Conservation (phyloP, 2,797 vertebrate species). For the Alfaro cultratus region DNA sequence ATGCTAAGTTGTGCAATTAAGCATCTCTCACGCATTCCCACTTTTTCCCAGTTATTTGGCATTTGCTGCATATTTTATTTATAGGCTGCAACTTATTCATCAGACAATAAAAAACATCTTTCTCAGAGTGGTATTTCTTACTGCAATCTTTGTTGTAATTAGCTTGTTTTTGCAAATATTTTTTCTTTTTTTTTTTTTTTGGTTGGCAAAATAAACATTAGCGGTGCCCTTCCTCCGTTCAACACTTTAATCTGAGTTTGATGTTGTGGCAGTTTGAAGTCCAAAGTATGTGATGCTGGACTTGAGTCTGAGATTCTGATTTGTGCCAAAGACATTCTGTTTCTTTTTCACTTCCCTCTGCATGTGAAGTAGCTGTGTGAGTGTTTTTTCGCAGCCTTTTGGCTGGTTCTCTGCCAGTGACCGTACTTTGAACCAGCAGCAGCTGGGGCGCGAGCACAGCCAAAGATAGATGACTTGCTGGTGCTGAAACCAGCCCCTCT, state of each 20-base stretch:
- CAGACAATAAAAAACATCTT: neutral
- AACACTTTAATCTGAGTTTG: neutral
- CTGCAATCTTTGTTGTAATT: neutral
- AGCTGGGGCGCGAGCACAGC: constrained; percentile 78
- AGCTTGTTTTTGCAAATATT: neutral
- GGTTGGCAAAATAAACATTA: constrained; percentile 24
- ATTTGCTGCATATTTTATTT: constrained; percentile 5
- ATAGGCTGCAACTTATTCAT: neutral
- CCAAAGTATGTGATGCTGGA: constrained; percentile 34
- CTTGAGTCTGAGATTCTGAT: constrained; percentile 22
- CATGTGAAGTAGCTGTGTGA: constrained; percentile 65
- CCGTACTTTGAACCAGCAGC: constrained; percentile 87
- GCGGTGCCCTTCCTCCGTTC: neutral
- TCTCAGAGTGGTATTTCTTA: neutral
- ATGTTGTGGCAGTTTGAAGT: constrained; percentile 10
- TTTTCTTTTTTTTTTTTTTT: neutral
- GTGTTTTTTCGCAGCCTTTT: constrained; percentile 67
- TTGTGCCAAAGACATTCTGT: constrained; percentile 73
- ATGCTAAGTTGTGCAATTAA: constrained; percentile 1
- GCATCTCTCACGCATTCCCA: constrained; percentile 26
- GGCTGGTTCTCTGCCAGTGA: constrained; percentile 81
- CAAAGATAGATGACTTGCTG: constrained; percentile 77
- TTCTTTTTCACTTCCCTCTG: constrained; percentile 57
- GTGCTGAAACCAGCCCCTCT: constrained; percentile 45
- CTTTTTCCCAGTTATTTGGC: neutral